phyloP scores from a whole-genome alignment of 2,797 vertebrate genomes.

The Spinus pinus region DNA sequence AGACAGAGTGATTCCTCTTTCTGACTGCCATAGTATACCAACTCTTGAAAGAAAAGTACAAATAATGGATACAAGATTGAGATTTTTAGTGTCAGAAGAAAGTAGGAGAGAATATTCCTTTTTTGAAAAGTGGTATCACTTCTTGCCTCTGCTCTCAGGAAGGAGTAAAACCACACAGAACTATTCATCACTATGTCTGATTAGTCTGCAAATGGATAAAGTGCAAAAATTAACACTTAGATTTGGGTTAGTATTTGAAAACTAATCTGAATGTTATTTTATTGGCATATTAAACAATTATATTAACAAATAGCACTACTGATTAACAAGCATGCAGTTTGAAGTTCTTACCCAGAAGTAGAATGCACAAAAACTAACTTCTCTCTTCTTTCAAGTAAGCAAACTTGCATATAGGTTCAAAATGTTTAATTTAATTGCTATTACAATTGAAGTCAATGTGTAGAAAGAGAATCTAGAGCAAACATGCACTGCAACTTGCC shows the following conservation, averaged over 20 bases:
- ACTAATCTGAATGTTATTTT: neutral
- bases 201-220: neutral
- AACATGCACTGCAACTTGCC: neutral
- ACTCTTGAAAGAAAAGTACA: neutral
- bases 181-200: neutral
- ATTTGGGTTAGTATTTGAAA: neutral
- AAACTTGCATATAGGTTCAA: neutral
- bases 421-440: constrained; percentile 10
- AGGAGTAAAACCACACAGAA: neutral
- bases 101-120: neutral
- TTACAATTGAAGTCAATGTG: neutral
- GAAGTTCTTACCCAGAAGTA: neutral
- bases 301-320: neutral
- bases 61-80: neutral
- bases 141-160: neutral
- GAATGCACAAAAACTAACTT: neutral
- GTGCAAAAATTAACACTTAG: neutral
- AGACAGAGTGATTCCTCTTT: neutral
- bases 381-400: neutral
- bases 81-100: neutral
- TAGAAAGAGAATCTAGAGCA: neutral
- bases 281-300: neutral
- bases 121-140: neutral
- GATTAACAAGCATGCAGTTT: neutral
- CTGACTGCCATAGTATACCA: neutral